Base-by-base conservation (phyloP, 92 coral and sea anemone species). In the Zoanthus solanderi region DNA sequence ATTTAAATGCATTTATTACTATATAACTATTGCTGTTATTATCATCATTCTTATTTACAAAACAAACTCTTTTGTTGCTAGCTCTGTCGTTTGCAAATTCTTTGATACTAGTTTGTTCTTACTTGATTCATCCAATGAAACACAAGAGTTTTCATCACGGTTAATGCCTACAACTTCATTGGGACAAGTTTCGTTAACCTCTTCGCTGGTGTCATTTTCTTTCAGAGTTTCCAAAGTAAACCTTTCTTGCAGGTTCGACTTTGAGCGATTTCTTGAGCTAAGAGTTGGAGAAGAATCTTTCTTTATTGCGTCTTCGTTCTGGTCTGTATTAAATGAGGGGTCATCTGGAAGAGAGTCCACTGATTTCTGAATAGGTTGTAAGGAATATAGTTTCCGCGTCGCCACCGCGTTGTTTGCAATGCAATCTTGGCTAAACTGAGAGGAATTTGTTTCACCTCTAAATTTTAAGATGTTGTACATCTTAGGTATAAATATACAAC, bases 401-500 rank as follows among this genome's bases (percentile, higher is more conserved):
- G 74, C 32, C 46, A 30, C 30, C 44, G 15, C 9, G 45, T 32
- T 69, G n/a, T 69, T 69, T 69, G 74, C 42, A 18, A 30, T 30
- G 16, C 45, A 29, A 42, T 69, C 30, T 29, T 69, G 74, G 45
- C 30, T 31, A 30, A 69, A 69, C 30, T 30, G 37, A 9, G 45
- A 29, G 29, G 74, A 69, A 30, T 69, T 32, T 13, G 13, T 69
- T 6, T 30, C 74, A 32, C 45, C 74, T 30, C 15, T 69, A 45
- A 32, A 69, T 37, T 37, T 37, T 16, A 69, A 12, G 45, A 69
- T 29, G 74, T 18, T 32, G 30, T 69, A 69, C 8, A 69, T 30
- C 74, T 29, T 69, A 30, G 74, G 74, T 18, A 69, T 69, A 28
- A 69, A 69, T 30, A 69, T 15, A 57, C 99, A 97, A 3, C 98